Conservation (phyloP, 2,888 invertebrate genomes). For the Acholoe squamosa region DNA sequence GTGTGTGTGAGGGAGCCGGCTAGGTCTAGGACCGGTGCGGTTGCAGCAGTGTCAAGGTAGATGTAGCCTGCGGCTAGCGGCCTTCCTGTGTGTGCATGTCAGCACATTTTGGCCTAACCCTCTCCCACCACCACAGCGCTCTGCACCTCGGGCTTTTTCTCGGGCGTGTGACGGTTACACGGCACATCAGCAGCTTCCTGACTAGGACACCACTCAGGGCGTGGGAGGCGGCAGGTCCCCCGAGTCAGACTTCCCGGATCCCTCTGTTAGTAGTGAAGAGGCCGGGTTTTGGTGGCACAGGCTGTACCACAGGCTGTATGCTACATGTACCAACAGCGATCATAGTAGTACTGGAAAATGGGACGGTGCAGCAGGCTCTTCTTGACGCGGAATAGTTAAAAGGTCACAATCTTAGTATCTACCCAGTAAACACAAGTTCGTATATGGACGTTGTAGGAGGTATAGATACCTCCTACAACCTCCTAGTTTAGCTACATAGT, state of each 20-base stretch:
- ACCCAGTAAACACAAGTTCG: no score
- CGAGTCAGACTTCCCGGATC: not conserved
- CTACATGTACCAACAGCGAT: not conserved
- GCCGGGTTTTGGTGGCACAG: not conserved
- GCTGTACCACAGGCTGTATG: not conserved
- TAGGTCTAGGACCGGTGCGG: not conserved
- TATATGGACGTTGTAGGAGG: no score
- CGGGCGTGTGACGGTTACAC: not conserved
- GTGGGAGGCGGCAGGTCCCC: not conserved
- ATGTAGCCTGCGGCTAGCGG: not conserved
- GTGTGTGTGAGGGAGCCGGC: not conserved
- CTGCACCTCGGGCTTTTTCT: not conserved
- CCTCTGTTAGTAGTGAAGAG: not conserved
- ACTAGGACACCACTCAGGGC: not conserved
- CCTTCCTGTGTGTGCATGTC: not conserved
- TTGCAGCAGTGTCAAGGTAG: not conserved
- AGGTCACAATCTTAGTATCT: no score
- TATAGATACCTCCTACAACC: no score
- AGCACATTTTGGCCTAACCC: slow-evolving; percentile 22
- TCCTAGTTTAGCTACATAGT: no score
- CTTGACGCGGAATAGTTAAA: no score
- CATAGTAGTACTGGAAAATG: not conserved
- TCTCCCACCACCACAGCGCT: not conserved
- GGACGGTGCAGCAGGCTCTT: not conserved
- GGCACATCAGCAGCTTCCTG: not conserved